These are phyloP conservation scores for Tapirus indicus DNA, from an alignment of 2,797 vertebrate species.

Conservation along the genomic window DNA sequence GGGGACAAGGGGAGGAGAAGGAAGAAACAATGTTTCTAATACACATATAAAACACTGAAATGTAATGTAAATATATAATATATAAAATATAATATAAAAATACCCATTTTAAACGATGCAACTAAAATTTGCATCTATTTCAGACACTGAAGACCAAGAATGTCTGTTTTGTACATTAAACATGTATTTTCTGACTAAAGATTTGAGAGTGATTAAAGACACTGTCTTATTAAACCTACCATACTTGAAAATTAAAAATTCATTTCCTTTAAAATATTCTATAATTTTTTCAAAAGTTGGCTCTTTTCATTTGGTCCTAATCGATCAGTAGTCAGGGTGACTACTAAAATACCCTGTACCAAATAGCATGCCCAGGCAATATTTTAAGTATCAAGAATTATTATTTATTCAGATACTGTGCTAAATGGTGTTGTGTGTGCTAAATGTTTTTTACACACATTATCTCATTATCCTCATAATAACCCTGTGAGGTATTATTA, in stretches of 20 bases:
- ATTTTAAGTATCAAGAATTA: constrained; percentile 18
- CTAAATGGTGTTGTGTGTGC: neutral
- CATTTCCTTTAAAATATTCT: constrained; percentile 32
- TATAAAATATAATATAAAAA: constrained; percentile 22
- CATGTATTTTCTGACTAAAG: neutral
- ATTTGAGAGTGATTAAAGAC: constrained; percentile 36
- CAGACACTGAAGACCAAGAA: constrained; percentile 31
- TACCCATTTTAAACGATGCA: neutral
- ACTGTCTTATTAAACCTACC: neutral
- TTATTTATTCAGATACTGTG: neutral
- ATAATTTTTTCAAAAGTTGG: neutral
- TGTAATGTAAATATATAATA: constrained; percentile 10
- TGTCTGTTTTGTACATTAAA: constrained; percentile 4
- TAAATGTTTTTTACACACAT: constrained; percentile 10
- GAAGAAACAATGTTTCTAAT: constrained; percentile 23
- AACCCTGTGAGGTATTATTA: neutral
- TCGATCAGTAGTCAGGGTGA: neutral
- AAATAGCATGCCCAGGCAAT: neutral
- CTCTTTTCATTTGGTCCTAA: constrained; percentile 16
- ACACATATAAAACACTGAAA: neutral
- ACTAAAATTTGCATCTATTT: constrained; percentile 41
- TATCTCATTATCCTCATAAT: constrained; percentile 1
- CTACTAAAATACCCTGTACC: neutral
- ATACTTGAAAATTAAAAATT: constrained; percentile 34
- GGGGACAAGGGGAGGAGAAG: neutral